These are phyloP conservation scores for Cydia fagiglandana DNA, from an alignment of 1,140 invertebrate genomes.

Conservation along the genomic window DNA sequence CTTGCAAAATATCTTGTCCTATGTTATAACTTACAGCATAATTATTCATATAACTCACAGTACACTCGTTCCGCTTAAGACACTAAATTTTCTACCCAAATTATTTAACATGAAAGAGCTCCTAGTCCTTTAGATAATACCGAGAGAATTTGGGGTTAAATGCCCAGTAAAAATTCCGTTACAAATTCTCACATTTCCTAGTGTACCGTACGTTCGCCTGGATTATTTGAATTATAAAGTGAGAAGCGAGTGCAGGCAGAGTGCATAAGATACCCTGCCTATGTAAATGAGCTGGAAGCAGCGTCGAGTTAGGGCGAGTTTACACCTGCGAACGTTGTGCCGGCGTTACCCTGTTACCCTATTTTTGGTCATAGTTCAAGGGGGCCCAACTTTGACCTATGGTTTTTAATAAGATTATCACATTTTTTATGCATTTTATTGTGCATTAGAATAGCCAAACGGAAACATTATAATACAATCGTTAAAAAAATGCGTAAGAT, in stretches of 20 bases:
- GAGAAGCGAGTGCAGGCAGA: conserved; percentile 69
- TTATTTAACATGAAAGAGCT: conserved; percentile 23
- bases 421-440: neutral
- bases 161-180: conserved; percentile 64
- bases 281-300: conserved; percentile 70
- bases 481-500: too few relatives aligned
- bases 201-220: conserved; percentile 58
- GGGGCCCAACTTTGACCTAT: conserved; percentile 23
- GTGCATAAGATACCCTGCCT: conserved; percentile 69
- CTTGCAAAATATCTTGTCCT: neutral
- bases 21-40: neutral
- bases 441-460: neutral
- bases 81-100: conserved; percentile 16
- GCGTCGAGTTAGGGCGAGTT: conserved; percentile 46
- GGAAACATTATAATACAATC: too few relatives aligned
- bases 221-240: conserved; percentile 77
- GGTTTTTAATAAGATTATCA: neutral
- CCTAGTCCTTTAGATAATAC: conserved; percentile 31
- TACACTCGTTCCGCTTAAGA: conserved; percentile 16
- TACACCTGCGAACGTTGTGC: conserved; percentile 45
- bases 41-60: conserved; percentile 19
- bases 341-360: conserved; percentile 10
- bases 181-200: conserved; percentile 75
- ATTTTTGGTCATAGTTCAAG: conserved; percentile 7
- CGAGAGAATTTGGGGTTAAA: conserved; percentile 39